Base-by-base conservation (phyloP, 2,888 invertebrate species). In the Syritta pipiens region DNA sequence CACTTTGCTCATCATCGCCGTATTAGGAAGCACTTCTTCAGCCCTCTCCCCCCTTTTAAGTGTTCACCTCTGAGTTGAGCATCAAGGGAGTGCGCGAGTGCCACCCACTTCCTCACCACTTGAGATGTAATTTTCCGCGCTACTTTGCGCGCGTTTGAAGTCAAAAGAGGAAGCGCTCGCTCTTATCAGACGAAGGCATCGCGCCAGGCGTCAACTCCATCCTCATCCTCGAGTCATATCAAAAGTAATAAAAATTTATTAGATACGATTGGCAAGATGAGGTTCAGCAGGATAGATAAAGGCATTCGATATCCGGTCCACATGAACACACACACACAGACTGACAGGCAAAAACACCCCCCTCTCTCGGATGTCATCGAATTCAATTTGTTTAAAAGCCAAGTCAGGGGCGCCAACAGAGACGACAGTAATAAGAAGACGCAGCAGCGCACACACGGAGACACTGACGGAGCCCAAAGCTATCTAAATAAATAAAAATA, bases 311-410 rank as follows among this genome's bases (percentile, higher is more conserved):
- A 74, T 67, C 60, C 74, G 67, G 53, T 62, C 67, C n/a, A n/a
- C n/a, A n/a, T n/a, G n/a, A n/a, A n/a, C n/a, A n/a, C n/a, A n/a
- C n/a, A n/a, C n/a, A n/a, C n/a, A n/a, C n/a, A n/a, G n/a, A n/a
- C n/a, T n/a, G n/a, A n/a, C n/a, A n/a, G n/a, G n/a, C n/a, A n/a
- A n/a, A n/a, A n/a, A n/a, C n/a, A n/a, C n/a, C n/a, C n/a, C n/a
- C n/a, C n/a, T n/a, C n/a, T n/a, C n/a, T n/a, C n/a, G n/a, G n/a
- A 28, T 74, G 79, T 79, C 74, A 57, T 74, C 62, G 57, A 46
- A 79, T 62, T 74, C 79, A 79, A 79, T 79, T 79, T 79, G 79
- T 49, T 79, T 79, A 79, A 79, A 79, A 79, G 79, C 79, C 74
- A 62, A 62, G n/a, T n/a, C 59, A n/a, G 42, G 28, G 62, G 35